Conservation (phyloP, 92 coral and sea anemone species). For the Actinernus sp. region DNA sequence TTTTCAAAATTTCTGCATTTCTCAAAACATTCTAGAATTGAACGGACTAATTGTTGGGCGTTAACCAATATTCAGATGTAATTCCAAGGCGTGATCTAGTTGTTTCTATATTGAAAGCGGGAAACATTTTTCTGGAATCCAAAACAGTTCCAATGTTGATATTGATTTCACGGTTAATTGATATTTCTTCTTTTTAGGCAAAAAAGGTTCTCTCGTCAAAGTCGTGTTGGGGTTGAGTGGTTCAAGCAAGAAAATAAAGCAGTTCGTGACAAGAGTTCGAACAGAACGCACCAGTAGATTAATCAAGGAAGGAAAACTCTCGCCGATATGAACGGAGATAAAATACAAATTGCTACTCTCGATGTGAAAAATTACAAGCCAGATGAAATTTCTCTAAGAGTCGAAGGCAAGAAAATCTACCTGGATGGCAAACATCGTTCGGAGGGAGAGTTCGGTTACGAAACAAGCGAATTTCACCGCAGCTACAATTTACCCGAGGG, state of each 20-base stretch:
- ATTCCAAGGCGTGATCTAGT: too few species aligned
- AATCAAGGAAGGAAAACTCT: neutral
- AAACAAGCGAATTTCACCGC: slow-evolving; percentile 88
- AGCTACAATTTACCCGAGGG: slow-evolving; percentile 88
- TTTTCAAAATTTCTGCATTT: too few species aligned
- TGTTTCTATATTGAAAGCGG: too few species aligned
- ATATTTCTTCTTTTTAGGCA: slow-evolving; percentile 5
- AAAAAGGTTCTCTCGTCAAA: neutral
- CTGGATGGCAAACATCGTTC: slow-evolving; percentile 89
- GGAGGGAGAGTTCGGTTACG: slow-evolving; percentile 91
- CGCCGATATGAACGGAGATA: slow-evolving; percentile 25
- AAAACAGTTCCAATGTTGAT: neutral
- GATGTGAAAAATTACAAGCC: slow-evolving; percentile 93
- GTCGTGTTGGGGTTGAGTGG: too few species aligned
- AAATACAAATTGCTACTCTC: slow-evolving; percentile 73
- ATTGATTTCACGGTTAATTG: neutral
- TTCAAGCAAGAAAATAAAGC: too few species aligned
- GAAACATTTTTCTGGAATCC: slow-evolving; percentile 1
- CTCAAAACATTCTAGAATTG: too few species aligned
- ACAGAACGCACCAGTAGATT: neutral
- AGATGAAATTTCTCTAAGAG: slow-evolving; percentile 89
- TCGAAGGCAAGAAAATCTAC: slow-evolving; percentile 82
- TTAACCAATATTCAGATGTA: too few species aligned
- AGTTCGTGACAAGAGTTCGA: too few species aligned
- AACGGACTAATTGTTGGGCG: too few species aligned